These are phyloP conservation scores for Stenichneumon culpator DNA, from an alignment of 2,888 invertebrate species.

Conservation along the genomic window DNA sequence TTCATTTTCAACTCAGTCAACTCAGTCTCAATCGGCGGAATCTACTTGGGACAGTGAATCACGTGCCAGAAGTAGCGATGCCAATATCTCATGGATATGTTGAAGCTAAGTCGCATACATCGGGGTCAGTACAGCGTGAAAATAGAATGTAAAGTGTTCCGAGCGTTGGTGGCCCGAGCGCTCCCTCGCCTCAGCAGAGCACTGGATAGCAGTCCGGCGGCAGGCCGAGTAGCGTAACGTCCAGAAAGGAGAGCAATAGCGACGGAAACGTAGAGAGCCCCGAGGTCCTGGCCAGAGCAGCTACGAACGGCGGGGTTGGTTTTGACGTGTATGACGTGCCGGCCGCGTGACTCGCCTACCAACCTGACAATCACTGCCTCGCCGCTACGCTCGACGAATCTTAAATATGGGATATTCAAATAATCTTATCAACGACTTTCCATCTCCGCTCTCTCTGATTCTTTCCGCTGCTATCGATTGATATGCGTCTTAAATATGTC, in stretches of 20 bases:
- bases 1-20: too few relatives aligned
- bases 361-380: constrained; percentile 84
- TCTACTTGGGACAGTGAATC: constrained; percentile 19
- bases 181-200: constrained; percentile 38
- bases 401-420: constrained; percentile 84
- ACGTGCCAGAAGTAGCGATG: constrained; percentile 74
- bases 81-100: constrained; percentile 81
- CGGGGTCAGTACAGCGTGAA: constrained; percentile 84
- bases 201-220: constrained; percentile 15
- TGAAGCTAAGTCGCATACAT: constrained; percentile 81
- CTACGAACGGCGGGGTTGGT: constrained; percentile 76
- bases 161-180: constrained; percentile 67
- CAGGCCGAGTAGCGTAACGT: constrained; percentile 58
- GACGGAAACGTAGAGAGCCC: constrained; percentile 38
- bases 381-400: constrained; percentile 82
- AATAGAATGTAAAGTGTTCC: constrained; percentile 83
- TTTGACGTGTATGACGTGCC: constrained; percentile 85
- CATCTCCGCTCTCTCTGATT: constrained; percentile 30
- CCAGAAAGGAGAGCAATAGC: constrained; percentile 36
- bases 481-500: constrained; percentile 44
- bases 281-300: constrained; percentile 67
- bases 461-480: constrained; percentile 48
- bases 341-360: constrained; percentile 83
- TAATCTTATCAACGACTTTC: constrained; percentile 74
- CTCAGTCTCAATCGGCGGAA: not conserved